phyloP scores from a whole-genome alignment of 2,113 vertebrate species.

The Tinamus guttatus region DNA sequence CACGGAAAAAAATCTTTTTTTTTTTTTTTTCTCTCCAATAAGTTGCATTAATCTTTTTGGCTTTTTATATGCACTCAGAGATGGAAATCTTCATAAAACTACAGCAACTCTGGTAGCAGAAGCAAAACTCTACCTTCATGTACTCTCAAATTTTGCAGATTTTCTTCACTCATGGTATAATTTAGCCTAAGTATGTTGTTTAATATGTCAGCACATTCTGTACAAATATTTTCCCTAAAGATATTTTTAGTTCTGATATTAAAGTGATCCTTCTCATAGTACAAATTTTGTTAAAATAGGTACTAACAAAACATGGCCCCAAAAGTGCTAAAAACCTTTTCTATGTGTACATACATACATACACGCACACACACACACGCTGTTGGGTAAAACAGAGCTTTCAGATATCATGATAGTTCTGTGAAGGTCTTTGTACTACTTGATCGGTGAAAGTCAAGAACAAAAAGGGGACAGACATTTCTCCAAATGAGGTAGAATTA shows the following conservation, averaged over 20 bases:
- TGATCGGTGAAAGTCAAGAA: not conserved
- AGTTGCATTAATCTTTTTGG: not conserved
- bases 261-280: not conserved
- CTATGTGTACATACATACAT: too few relatives aligned
- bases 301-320: not conserved
- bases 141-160: not conserved
- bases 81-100: not conserved
- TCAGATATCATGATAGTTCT: not conserved
- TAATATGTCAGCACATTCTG: not conserved
- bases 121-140: not conserved
- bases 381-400: not conserved
- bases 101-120: not conserved
- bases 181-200: not conserved
- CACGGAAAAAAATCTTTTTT: not conserved
- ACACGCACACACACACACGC: too few relatives aligned
- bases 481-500: not conserved
- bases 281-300: not conserved
- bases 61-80: not conserved
- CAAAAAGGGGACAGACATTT: not conserved
- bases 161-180: not conserved
- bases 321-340: not conserved
- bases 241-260: not conserved
- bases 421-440: not conserved
- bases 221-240: not conserved
- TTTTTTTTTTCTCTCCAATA: not conserved